Evolutionary conservation across 1,140 invertebrate species (phyloP).

Genomic region (Andrena cerasifolii): DNA sequence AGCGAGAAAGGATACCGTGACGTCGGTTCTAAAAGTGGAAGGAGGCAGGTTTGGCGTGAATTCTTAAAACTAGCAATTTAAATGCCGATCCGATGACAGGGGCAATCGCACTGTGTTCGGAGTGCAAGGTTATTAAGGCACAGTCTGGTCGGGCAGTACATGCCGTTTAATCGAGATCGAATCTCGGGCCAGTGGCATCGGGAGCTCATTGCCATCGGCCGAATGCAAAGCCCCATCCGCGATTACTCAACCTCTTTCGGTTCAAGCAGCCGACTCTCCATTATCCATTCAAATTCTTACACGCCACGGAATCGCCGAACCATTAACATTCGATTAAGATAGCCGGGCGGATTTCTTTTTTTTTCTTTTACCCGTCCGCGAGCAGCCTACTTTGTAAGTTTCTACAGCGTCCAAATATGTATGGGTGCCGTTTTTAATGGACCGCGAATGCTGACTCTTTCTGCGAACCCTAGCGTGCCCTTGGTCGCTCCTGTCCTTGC

Average conservation of each 20-base stretch:
- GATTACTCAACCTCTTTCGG: constrained; percentile 43
- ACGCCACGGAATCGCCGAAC: not conserved
- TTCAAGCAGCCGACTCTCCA: too few species aligned
- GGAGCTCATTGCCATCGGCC: constrained; percentile 47
- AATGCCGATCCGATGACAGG: constrained; percentile 56
- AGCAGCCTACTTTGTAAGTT: too few species aligned
- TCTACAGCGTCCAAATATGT: too few species aligned
- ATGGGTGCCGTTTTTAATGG: too few species aligned
- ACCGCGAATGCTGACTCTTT: too few species aligned
- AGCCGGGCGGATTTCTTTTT: not conserved
- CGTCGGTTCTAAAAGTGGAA: constrained; percentile 40
- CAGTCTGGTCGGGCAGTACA: constrained; percentile 48
- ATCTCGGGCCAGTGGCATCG: constrained; percentile 48
- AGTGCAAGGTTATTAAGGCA: constrained; percentile 61
- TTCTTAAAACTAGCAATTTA: constrained; percentile 54
- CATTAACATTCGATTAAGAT: constrained; percentile 7
- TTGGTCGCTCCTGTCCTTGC: not conserved
- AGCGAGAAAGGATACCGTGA: too few species aligned
- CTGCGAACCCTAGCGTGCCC: not conserved
- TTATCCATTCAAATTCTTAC: constrained; percentile 11
- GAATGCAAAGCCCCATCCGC: constrained; percentile 40
- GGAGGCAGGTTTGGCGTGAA: constrained; percentile 49
- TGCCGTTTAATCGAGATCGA: constrained; percentile 46
- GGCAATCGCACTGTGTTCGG: constrained; percentile 40
- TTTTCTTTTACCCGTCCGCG: not conserved